Base-by-base conservation (phyloP, 1,140 invertebrate genomes). In the Sycophila sp. region DNA sequence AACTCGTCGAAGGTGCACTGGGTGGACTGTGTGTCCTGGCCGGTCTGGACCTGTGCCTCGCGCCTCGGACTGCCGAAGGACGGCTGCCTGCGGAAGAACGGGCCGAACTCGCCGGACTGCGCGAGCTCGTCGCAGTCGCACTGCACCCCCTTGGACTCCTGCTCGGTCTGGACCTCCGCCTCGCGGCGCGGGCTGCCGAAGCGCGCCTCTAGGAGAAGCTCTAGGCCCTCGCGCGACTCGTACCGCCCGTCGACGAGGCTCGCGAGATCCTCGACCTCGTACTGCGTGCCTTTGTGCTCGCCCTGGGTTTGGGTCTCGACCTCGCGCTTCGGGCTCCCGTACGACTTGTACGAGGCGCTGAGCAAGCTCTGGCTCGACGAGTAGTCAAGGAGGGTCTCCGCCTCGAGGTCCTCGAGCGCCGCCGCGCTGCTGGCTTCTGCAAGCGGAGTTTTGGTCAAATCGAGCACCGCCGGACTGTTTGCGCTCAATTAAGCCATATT, bases 291-390 rank as follows among this genome's bases (percentile, higher is more conserved):
- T 28, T 85, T 85, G 55, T 78, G 76, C 66, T 85, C 83, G 0
- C 80, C 83, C 19, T 83, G 81, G 0, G 83, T 85, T 30, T 85
- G 83, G 0, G 83, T 85, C 24, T 83, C 62, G 4, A 81, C 82
- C 40, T 83, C 82, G 11, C 68, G 77, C 6, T 70, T 72, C 0
- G 81, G 82, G 24, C 81, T 84, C 2, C 67, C 71, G 24, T 51
- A 71, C 1, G 60, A 47, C 56, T 47, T 45, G 69, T 51, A 19
- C 13, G 70, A 60, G 4, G 19, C 30, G 19, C 71, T 72, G 2
- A 42, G 65, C 8, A 69, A 47, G 10, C 65, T 69, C 2, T 63
- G 49, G 1, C 2, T 51, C 32, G 66, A 69, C 28, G 69, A 73
- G 26, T 56, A 55, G 3, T 69, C 71, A 6, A 47, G n/a, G n/a